Evolutionary conservation across 2,888 invertebrate genomes (phyloP).

Genomic region (Siphlonurus alternatus): DNA sequence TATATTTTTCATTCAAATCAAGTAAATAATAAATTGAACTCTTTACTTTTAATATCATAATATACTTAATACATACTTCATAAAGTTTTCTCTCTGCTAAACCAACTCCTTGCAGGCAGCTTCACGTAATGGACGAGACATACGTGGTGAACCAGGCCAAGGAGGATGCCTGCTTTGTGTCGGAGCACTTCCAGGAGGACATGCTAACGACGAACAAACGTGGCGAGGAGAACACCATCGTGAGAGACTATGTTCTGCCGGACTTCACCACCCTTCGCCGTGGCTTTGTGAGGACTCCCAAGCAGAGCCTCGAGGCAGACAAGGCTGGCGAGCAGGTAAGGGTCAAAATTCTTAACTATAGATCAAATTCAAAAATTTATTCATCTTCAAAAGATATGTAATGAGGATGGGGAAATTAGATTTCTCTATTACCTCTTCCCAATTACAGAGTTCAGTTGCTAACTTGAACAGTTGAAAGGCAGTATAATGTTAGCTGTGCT

Average conservation of each 20-base stretch:
- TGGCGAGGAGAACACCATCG: slow-evolving; percentile 45
- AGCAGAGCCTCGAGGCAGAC: slow-evolving; percentile 21
- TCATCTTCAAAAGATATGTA: too few relatives aligned
- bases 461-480: too few relatives aligned
- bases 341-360: not conserved
- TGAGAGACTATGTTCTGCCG: slow-evolving; percentile 85
- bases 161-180: slow-evolving; percentile 92
- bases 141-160: slow-evolving; percentile 97
- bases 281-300: slow-evolving; percentile 45
- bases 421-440: too few relatives aligned
- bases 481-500: too few relatives aligned
- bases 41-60: too few relatives aligned
- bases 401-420: too few relatives aligned
- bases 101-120: slow-evolving; percentile 55
- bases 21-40: too few relatives aligned
- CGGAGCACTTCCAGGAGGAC: slow-evolving; percentile 63
- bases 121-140: slow-evolving; percentile 98
- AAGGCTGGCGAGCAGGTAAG: not conserved
- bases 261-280: slow-evolving; percentile 82
- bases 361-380: not conserved
- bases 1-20: too few relatives aligned
- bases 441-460: too few relatives aligned
- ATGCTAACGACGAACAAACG: slow-evolving; percentile 47
- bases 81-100: too few relatives aligned
- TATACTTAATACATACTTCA: too few relatives aligned